Evolutionary conservation across 1,140 invertebrate genomes (phyloP).

Genomic region (Leptinotarsa lineolata): DNA sequence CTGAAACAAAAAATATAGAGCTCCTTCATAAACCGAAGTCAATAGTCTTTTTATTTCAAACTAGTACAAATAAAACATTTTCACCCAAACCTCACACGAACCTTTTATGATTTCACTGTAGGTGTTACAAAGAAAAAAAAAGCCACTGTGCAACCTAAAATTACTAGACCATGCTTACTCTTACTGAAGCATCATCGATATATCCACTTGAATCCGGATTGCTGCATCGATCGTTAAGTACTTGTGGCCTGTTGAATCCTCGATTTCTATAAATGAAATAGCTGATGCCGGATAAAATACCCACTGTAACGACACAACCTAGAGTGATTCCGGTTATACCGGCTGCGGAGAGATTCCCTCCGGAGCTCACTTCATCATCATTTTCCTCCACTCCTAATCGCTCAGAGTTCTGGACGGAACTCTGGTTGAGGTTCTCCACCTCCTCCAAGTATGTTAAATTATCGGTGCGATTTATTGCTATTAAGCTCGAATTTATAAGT

Average conservation of each 20-base stretch:
- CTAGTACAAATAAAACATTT: too few species aligned
- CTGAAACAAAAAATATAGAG: too few species aligned
- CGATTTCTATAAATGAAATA: conserved; percentile 76
- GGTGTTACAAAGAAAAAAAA: background rate
- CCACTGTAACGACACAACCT: conserved; percentile 68
- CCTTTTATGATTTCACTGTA: too few species aligned
- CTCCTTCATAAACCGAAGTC: too few species aligned
- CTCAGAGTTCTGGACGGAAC: conserved; percentile 38
- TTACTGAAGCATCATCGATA: conserved; percentile 84
- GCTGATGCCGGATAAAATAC: conserved; percentile 67
- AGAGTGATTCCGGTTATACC: conserved; percentile 75
- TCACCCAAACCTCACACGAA: too few species aligned
- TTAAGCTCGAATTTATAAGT: conserved; percentile 41
- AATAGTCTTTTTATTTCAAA: too few species aligned
- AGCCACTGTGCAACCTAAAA: conserved; percentile 12
- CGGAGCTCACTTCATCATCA: conserved; percentile 29
- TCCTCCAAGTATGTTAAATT: conserved; percentile 44
- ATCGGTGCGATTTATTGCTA: conserved; percentile 44
- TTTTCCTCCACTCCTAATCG: conserved; percentile 33
- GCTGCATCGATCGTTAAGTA: conserved; percentile 77
- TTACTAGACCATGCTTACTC: conserved; percentile 64
- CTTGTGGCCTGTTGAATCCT: conserved; percentile 80
- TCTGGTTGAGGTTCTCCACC: conserved; percentile 42
- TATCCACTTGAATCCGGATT: conserved; percentile 87
- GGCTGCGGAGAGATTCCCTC: conserved; percentile 64